Base-by-base conservation (phyloP, 2,113 vertebrate genomes). In the Colaptes auratus region DNA sequence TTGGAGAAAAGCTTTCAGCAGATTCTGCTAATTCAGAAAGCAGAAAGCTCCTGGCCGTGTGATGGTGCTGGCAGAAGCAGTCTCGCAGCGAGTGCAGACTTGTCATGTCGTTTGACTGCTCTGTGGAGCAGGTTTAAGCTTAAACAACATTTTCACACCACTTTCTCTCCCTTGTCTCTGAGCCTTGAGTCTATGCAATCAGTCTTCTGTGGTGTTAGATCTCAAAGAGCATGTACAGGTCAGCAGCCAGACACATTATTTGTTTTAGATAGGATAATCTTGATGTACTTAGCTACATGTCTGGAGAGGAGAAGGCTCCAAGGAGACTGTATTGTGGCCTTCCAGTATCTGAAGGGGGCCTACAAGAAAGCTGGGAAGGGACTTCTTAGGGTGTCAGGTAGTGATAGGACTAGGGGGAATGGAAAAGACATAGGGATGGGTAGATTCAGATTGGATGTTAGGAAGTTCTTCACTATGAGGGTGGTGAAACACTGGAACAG, bases 121-220 rank as follows among this genome's bases (percentile, higher is more conserved):
- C 71, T 28, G 71, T 7, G 70, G 66, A 91, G 82, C 89, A 92
- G 63, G 89, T 94, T 82, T 85, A 73, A 69, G 79, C 89, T 82
- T 58, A 89, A 94, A 88, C 39, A 82, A n/a, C 17, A 15, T 50
- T 92, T 91, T 94, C 82, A 73, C 53, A 55, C 24, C 24, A 33
- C 28, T 73, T 80, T 52, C 52, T 77, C 31, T 88, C 48, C 73
- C 53, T 59, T 27, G 46, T 24, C 78, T 66, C 24, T 2, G 10
- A 87, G 66, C 71, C 31, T 12, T 3, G 15, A 65, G 55, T 31
- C 39, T 30, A 8, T 6, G 55, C 71, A 87, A 4, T 23, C 31
- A 79, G 83, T 28, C 13, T 25, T 69, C 44, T 58, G 19, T 20
- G 44, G 66, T 23, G 19, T n/a, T 31, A 28, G 36, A 60, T 48